A percentile compares a stretch with the other conserved stretches of the same genome.
phyloP scores from a whole-genome alignment of 2,797 vertebrate genomes.

The Brachyalestes nurse region DNA sequence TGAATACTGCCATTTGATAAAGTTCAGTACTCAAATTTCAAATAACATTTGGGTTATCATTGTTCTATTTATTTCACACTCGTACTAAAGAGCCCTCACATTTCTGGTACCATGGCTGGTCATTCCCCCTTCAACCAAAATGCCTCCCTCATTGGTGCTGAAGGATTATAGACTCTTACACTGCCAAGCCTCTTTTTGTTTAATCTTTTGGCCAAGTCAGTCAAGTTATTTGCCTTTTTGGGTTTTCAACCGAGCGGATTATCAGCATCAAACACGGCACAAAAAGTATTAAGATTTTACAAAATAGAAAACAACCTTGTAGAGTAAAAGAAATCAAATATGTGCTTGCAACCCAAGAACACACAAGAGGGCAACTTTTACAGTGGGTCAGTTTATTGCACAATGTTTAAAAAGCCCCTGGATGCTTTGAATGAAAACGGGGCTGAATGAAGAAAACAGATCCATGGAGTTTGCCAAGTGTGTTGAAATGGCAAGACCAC shows the following conservation, averaged over 20 bases:
- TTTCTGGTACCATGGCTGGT: too few relatives aligned
- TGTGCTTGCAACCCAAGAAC: slow-evolving; percentile 28
- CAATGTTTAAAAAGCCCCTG: slow-evolving; percentile 31
- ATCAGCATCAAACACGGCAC: neutral
- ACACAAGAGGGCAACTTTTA: slow-evolving; percentile 13
- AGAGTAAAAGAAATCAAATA: slow-evolving; percentile 7
- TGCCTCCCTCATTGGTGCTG: neutral
- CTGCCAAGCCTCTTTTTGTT: neutral
- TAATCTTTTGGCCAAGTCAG: neutral
- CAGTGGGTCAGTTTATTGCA: slow-evolving; percentile 12
- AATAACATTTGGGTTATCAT: too few relatives aligned
- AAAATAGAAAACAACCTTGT: slow-evolving; percentile 11
- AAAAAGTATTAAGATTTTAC: slow-evolving; percentile 3
- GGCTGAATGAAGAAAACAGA: slow-evolving; percentile 34
- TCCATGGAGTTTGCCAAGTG: slow-evolving; percentile 40
- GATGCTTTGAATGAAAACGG: slow-evolving; percentile 21
- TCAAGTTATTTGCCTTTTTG: neutral
- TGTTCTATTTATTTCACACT: too few relatives aligned
- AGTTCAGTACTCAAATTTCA: too few relatives aligned
- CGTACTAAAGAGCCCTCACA: too few relatives aligned
- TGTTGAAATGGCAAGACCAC: slow-evolving; percentile 49
- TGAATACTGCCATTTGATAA: too few relatives aligned
- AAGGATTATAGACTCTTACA: neutral
- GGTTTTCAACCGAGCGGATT: neutral
- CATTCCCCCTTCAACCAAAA: neutral